A percentile compares a stretch with the other conserved stretches of the same genome.
Conservation (phyloP, 2,113 vertebrate species). For the Salvelinus alpinus region DNA sequence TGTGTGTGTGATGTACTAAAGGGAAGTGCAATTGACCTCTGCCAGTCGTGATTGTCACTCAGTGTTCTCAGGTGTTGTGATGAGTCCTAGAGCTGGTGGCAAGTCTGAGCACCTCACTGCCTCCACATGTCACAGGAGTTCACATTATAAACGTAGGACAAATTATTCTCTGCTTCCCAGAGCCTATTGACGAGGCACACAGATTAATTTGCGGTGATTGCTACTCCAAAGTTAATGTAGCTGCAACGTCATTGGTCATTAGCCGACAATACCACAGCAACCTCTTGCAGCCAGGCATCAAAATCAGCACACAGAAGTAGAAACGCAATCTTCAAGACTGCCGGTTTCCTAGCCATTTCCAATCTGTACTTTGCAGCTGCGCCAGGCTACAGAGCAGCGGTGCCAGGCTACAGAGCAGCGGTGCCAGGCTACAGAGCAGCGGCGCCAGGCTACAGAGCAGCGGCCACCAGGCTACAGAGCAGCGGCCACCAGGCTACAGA, state of each 20-base stretch:
- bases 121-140: slow-evolving; percentile 14
- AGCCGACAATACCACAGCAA: slow-evolving; percentile 21
- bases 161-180: slow-evolving; percentile 16
- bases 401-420: not conserved
- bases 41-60: slow-evolving; percentile 3
- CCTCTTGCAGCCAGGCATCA: slow-evolving; percentile 4
- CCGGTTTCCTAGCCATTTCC: slow-evolving; percentile 9
- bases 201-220: slow-evolving; percentile 41
- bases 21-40: not conserved
- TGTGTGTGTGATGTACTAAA: not conserved
- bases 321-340: slow-evolving; percentile 4
- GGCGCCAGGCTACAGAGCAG: too few species aligned
- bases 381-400: not conserved
- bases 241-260: slow-evolving; percentile 20
- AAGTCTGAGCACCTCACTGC: not conserved
- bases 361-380: not conserved
- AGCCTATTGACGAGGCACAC: slow-evolving; percentile 29
- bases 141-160: slow-evolving; percentile 28
- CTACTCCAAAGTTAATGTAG: slow-evolving; percentile 40
- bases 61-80: slow-evolving; percentile 13
- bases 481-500: too few species aligned
- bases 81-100: slow-evolving; percentile 9
- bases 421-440: not conserved
- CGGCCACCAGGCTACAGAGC: too few species aligned
- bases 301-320: slow-evolving; percentile 9